Percentiles rank a stretch among this genome's conserved stretches.
Conservation (phyloP, 35 echinoderm and acorn worm species). For the Apostichopus californicus region DNA sequence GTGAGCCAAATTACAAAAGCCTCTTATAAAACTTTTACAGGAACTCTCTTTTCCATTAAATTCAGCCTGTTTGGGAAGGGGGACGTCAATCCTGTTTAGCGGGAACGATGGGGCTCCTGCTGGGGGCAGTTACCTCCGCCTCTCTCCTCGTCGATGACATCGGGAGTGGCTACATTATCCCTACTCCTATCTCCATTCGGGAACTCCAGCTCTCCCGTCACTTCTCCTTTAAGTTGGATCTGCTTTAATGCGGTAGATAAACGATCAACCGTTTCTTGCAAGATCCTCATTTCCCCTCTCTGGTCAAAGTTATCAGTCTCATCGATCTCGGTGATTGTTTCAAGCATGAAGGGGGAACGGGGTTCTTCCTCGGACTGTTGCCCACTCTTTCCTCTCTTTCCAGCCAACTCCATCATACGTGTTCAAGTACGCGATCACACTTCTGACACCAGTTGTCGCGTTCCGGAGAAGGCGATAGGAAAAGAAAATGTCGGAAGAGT, state of each 20-base stretch:
- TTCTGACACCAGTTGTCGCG: not conserved
- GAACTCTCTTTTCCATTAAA: conserved; percentile 20
- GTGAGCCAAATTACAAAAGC: not conserved
- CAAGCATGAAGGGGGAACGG: not conserved
- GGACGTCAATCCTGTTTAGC: not conserved
- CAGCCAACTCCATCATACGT: not conserved
- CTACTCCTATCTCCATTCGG: not conserved
- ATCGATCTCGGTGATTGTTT: not conserved
- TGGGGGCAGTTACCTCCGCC: not conserved
- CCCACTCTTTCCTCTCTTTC: not conserved
- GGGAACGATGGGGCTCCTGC: too few relatives aligned
- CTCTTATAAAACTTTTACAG: not conserved
- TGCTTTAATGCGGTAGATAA: too few relatives aligned
- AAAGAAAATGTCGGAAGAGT: too few relatives aligned
- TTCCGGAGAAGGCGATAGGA: too few relatives aligned
- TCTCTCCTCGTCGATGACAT: conserved; percentile 7
- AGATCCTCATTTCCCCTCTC: not conserved
- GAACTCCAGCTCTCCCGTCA: not conserved
- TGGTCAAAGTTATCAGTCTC: not conserved
- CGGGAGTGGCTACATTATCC: not conserved
- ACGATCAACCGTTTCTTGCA: not conserved
- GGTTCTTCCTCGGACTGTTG: not conserved
- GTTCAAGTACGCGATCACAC: not conserved
- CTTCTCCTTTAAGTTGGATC: not conserved
- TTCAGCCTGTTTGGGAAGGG: not conserved